phyloP scores from a whole-genome alignment of 2,888 invertebrate genomes.

The Eupithecia subfuscata region DNA sequence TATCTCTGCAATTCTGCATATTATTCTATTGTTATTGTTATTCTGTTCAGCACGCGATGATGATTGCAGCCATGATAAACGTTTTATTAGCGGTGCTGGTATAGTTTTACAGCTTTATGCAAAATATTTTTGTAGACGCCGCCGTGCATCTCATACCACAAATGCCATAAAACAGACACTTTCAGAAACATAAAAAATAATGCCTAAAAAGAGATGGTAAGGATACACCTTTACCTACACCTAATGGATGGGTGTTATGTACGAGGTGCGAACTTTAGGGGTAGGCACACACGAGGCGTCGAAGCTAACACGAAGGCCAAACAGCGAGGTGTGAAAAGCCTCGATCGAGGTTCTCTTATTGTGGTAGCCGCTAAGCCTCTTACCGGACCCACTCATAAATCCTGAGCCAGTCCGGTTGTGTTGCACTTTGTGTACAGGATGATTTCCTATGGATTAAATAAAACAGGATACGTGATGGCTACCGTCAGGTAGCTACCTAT shows the following conservation, averaged over 20 bases:
- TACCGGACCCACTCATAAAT: constrained; percentile 73
- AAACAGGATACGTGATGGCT: constrained; percentile 2
- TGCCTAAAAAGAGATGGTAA: not conserved
- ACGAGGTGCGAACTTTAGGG: constrained; percentile 79
- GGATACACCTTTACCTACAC: constrained; percentile 44
- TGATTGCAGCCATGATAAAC: not conserved
- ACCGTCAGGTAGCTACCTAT: not conserved
- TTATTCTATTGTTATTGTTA: not conserved
- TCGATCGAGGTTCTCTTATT: constrained; percentile 70
- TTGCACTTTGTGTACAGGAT: not conserved
- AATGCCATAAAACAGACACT: constrained; percentile 1
- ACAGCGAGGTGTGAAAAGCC: constrained; percentile 83
- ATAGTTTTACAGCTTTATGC: not conserved
- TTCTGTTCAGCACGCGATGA: not conserved
- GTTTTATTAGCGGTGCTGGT: not conserved
- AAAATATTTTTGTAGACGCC: not conserved
- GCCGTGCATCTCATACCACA: not conserved
- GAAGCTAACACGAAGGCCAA: constrained; percentile 77
- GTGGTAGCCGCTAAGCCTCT: constrained; percentile 75
- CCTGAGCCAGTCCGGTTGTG: constrained; percentile 46
- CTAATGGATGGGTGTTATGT: constrained; percentile 74
- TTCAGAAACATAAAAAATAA: not conserved
- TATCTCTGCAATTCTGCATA: not conserved
- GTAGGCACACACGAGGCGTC: constrained; percentile 79
- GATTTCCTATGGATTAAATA: constrained; percentile 8